phyloP scores from a whole-genome alignment of 2,113 vertebrate species.

The Pterocles burchelli region DNA sequence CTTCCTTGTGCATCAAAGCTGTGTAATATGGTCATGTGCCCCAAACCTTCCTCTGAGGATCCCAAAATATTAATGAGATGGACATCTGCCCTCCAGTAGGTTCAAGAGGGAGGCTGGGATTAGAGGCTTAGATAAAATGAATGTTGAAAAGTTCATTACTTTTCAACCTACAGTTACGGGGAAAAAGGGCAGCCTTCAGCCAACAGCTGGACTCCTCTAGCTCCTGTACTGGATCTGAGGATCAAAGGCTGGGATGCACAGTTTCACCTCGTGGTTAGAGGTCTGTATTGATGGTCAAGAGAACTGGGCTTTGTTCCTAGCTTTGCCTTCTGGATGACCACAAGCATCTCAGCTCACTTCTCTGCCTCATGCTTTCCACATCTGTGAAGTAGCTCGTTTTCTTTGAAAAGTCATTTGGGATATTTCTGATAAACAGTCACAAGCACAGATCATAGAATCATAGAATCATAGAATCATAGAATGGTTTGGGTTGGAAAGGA shows the following conservation, averaged over 20 bases:
- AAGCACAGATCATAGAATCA: too few relatives aligned
- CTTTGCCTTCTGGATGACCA: neutral
- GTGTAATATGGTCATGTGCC: neutral
- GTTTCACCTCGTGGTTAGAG: neutral
- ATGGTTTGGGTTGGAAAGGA: too few relatives aligned
- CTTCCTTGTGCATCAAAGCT: neutral
- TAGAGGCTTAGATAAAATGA: neutral
- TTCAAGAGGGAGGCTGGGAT: neutral
- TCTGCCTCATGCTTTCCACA: neutral
- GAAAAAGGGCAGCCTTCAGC: neutral
- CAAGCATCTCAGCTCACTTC: neutral
- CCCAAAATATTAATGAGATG: neutral
- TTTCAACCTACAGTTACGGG: accelerated
- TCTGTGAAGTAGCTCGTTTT: neutral
- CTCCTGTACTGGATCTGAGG: neutral
- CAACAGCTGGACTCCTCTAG: neutral
- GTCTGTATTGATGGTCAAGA: neutral
- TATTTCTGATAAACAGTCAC: neutral
- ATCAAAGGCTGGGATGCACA: neutral
- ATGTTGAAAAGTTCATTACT: neutral
- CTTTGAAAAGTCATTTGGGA: neutral
- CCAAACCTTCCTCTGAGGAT: neutral
- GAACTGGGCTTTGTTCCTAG: neutral
- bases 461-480: too few relatives aligned
- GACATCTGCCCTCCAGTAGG: neutral